phyloP scores from a whole-genome alignment of 2,113 vertebrate species.

The Albula goreensis region DNA sequence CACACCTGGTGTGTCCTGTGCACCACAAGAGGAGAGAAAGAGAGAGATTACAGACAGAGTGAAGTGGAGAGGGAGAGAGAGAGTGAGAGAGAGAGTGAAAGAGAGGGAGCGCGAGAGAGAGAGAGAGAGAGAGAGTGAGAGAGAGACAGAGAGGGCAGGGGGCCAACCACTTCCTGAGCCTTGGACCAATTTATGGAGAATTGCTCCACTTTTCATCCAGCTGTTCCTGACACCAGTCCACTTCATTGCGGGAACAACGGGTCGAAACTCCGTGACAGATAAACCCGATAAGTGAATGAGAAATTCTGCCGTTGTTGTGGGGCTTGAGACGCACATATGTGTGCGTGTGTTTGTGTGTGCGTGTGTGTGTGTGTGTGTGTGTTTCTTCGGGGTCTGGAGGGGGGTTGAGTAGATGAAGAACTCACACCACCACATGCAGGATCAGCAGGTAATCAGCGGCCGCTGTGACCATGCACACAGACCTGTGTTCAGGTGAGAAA shows the following conservation, averaged over 20 bases:
- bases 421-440: neutral
- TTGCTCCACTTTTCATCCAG: conserved; percentile 47
- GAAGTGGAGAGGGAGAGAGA: neutral
- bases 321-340: neutral
- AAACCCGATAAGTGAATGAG: conserved; percentile 59
- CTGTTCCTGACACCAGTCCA: conserved; percentile 42
- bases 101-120: neutral
- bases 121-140: no score
- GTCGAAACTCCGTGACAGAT: conserved; percentile 52
- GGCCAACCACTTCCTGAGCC: conserved; percentile 10
- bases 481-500: conserved; percentile 1
- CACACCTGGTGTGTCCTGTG: neutral
- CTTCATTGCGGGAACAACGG: conserved; percentile 49
- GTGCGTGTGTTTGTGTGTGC: no score
- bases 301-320: conserved; percentile 10
- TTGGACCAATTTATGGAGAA: conserved; percentile 44
- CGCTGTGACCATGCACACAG: no score
- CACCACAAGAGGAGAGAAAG: neutral
- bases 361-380: no score
- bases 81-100: conserved; percentile 1
- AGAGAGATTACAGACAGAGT: neutral
- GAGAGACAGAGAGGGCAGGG: neutral
- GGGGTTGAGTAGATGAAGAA: conserved; percentile 25
- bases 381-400: conserved; percentile 42
- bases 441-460: neutral